Percentiles rank a stretch among this genome's conserved stretches.
phyloP scores from a whole-genome alignment of 2,888 invertebrate genomes.

The Lycaena phlaeas region DNA sequence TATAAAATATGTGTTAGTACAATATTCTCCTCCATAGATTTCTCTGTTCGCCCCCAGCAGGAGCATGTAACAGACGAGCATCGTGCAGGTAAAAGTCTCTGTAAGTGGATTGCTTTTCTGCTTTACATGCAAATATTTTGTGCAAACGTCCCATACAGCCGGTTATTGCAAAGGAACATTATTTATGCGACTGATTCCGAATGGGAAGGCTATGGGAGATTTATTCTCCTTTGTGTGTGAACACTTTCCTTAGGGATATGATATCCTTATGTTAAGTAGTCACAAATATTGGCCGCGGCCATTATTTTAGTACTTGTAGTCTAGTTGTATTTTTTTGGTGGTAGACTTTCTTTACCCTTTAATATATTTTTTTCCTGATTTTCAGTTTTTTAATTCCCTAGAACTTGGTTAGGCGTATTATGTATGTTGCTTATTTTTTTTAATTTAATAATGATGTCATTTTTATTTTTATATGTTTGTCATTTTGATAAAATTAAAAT shows the following conservation, averaged over 20 bases:
- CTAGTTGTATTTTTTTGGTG: background rate
- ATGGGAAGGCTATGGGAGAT: constrained; percentile 13
- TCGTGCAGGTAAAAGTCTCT: constrained; percentile 63
- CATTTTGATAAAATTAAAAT: no score
- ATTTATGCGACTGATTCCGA: constrained; percentile 22
- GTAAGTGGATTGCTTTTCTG: constrained; percentile 70
- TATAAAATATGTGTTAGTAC: no score
- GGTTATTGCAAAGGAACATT: constrained; percentile 22
- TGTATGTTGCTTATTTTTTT: no score
- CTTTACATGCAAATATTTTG: constrained; percentile 70
- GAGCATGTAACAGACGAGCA: constrained; percentile 50
- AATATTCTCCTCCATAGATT: constrained; percentile 30
- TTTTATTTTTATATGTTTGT: no score
- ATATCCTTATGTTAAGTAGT: constrained; percentile 9
- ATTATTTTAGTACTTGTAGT: background rate
- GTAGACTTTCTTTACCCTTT: background rate
- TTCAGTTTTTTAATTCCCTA: no score
- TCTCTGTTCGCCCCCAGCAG: constrained; percentile 27
- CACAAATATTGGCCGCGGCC: no score
- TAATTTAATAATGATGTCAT: no score
- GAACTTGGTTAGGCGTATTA: no score
- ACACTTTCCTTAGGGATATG: constrained; percentile 8
- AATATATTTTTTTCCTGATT: no score
- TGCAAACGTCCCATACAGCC: constrained; percentile 39
- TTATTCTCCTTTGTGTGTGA: constrained; percentile 11